Percentiles rank a stretch among this genome's conserved stretches.
phyloP scores from a whole-genome alignment of 2,113 vertebrate species.

The Anoura caudifer region DNA sequence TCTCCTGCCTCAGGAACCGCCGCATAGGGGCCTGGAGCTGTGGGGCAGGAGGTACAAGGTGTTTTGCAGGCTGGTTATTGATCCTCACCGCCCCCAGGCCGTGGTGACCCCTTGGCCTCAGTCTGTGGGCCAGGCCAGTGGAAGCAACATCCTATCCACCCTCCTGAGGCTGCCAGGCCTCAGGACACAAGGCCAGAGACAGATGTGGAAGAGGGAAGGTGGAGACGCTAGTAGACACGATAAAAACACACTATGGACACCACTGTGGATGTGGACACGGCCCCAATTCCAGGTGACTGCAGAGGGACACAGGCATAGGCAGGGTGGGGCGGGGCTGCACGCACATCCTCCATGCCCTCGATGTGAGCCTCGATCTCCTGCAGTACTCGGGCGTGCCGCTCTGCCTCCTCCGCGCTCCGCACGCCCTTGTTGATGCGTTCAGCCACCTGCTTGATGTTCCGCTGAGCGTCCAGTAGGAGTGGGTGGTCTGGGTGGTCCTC shows the following conservation, averaged over 20 bases:
- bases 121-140: background rate
- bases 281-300: background rate
- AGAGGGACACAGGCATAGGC: background rate
- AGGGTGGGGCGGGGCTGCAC: conserved; percentile 25
- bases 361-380: conserved; percentile 99
- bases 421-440: conserved; percentile 98
- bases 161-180: background rate
- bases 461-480: conserved; percentile 92
- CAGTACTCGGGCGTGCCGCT: conserved; percentile 93
- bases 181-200: background rate
- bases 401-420: conserved; percentile 94
- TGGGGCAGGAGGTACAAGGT: background rate
- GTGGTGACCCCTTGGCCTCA: background rate
- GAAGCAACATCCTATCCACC: background rate
- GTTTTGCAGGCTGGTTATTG: background rate
- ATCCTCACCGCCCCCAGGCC: background rate
- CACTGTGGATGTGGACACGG: background rate
- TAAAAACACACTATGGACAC: background rate
- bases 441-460: conserved; percentile 94
- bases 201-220: background rate
- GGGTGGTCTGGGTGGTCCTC: conserved; percentile 95
- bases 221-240: background rate
- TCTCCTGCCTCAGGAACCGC: conserved; percentile 97
- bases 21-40: conserved; percentile 96
- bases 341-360: conserved; percentile 95